These are phyloP conservation scores for Lepilemur ruficaudatus DNA, from an alignment of 2,797 vertebrate species.

Conservation along the genomic window DNA sequence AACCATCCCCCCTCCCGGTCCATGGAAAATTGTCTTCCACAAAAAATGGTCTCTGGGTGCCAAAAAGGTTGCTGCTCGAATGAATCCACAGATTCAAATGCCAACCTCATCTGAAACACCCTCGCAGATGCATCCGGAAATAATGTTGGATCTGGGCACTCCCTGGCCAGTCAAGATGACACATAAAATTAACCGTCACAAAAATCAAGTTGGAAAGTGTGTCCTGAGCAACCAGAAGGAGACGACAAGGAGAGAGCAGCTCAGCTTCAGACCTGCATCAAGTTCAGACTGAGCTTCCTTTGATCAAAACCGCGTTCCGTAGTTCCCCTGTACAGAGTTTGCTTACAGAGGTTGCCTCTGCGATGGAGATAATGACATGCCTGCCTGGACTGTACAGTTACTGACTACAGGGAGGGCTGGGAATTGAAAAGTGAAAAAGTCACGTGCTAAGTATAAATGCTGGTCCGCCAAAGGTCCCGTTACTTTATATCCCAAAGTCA, in stretches of 20 bases:
- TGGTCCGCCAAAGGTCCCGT: neutral
- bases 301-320: neutral
- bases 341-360: neutral
- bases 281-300: neutral
- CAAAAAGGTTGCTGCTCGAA: too few relatives aligned
- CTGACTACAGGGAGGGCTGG: neutral
- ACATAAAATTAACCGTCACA: neutral
- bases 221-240: neutral
- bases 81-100: neutral
- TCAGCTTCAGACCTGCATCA: neutral
- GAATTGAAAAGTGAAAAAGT: neutral
- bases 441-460: neutral
- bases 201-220: neutral
- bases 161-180: neutral
- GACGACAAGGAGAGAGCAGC: rapidly evolving
- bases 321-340: neutral
- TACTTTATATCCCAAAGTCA: neutral
- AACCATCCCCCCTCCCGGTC: too few relatives aligned
- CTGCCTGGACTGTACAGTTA: neutral
- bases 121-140: neutral
- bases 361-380: neutral
- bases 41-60: too few relatives aligned
- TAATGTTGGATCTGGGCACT: neutral
- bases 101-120: neutral
- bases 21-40: too few relatives aligned